phyloP scores from a whole-genome alignment of 2,113 vertebrate genomes.

The Pterocles orientalis region DNA sequence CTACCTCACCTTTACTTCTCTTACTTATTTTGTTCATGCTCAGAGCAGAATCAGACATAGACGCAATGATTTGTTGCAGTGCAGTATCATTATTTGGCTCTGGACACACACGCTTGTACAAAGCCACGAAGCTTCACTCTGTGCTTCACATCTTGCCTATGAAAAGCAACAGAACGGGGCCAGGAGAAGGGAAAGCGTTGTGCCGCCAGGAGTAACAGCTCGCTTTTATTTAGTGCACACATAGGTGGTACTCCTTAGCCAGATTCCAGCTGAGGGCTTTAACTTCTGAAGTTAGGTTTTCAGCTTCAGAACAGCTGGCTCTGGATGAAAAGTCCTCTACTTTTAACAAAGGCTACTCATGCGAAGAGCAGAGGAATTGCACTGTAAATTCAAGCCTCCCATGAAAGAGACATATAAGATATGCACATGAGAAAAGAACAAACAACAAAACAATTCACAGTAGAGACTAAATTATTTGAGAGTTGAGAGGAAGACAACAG shows the following conservation, averaged over 20 bases:
- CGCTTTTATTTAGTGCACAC: not conserved
- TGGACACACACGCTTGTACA: not conserved
- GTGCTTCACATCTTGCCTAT: not conserved
- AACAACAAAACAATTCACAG: not conserved
- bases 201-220: not conserved
- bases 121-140: not conserved
- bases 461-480: not conserved
- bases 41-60: not conserved
- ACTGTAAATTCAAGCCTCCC: not conserved
- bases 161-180: not conserved
- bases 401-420: not conserved
- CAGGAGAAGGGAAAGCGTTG: not conserved
- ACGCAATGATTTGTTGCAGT: not conserved
- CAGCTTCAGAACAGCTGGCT: not conserved
- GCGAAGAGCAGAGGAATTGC: not conserved
- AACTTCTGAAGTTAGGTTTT: not conserved
- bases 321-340: not conserved
- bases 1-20: not conserved
- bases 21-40: not conserved
- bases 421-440: fast-evolving
- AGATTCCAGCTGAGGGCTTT: not conserved
- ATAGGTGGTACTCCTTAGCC: not conserved
- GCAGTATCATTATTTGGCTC: not conserved
- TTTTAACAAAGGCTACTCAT: not conserved
- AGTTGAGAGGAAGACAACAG: not conserved